Conservation (phyloP, 2,888 invertebrate species). For the Synergus itoensis region DNA sequence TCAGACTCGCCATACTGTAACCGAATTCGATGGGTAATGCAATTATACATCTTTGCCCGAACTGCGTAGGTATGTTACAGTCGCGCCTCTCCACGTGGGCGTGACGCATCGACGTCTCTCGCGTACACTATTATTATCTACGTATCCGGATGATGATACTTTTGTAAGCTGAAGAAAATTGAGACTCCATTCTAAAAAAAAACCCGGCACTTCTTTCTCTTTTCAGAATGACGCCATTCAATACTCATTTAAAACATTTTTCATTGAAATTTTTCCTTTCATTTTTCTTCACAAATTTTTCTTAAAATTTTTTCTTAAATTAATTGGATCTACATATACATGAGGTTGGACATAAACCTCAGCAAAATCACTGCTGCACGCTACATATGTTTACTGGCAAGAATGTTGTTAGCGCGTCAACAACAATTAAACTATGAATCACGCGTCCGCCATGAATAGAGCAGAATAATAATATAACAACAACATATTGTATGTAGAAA, state of each 20-base stretch:
- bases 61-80: constrained; percentile 53
- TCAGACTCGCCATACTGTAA: constrained; percentile 77
- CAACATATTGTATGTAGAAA: not conserved
- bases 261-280: too few species aligned
- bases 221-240: not conserved
- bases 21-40: constrained; percentile 77
- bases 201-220: not conserved
- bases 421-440: not conserved
- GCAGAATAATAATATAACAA: constrained; percentile 7
- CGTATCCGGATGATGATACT: constrained; percentile 28
- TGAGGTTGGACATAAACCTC: not conserved
- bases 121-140: constrained; percentile 32
- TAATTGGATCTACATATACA: too few species aligned
- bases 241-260: too few species aligned
- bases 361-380: not conserved
- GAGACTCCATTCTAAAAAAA: not conserved
- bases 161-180: constrained; percentile 22
- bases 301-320: too few species aligned
- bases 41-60: constrained; percentile 77
- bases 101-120: constrained; percentile 33
- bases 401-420: not conserved
- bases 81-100: constrained; percentile 31
- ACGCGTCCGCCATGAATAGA: not conserved
- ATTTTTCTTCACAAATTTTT: too few species aligned
- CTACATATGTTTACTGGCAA: too few species aligned